phyloP scores from a whole-genome alignment of 1,140 invertebrate genomes.

The Ptiloglossa arizonensis region DNA sequence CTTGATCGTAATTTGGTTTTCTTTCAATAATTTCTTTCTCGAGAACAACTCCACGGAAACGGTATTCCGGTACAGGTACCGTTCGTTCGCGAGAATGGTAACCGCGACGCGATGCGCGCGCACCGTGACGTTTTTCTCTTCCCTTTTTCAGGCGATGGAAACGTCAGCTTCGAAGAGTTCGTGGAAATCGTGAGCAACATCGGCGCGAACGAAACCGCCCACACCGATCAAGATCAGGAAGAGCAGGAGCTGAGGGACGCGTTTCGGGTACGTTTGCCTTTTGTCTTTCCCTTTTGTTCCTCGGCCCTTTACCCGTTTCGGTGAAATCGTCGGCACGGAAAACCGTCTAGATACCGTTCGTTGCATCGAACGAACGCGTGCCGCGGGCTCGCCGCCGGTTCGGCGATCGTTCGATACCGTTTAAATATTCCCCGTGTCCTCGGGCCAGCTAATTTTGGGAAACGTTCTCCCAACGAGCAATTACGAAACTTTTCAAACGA shows the following conservation, averaged over 20 bases:
- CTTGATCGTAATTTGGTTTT: too few relatives aligned
- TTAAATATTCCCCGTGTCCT: neutral
- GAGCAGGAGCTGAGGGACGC: conserved; percentile 93
- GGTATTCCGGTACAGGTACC: neutral
- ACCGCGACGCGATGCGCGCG: too few relatives aligned
- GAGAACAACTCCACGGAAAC: too few relatives aligned
- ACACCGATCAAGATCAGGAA: conserved; percentile 87
- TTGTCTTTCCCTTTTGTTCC: conserved; percentile 33
- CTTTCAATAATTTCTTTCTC: too few relatives aligned
- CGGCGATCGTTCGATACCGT: neutral
- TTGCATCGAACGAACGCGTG: neutral
- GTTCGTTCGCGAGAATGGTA: neutral
- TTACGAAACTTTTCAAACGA: too few relatives aligned
- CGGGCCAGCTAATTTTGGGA: neutral
- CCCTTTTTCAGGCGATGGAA: conserved; percentile 88
- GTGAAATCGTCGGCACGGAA: conserved; percentile 3
- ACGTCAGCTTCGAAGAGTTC: conserved; percentile 95
- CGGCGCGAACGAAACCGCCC: conserved; percentile 83
- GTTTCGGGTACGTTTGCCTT: conserved; percentile 86
- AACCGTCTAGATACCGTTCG: neutral
- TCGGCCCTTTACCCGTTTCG: neutral
- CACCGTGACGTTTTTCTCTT: neutral
- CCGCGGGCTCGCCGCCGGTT: neutral
- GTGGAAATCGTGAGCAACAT: conserved; percentile 95
- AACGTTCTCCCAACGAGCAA: too few relatives aligned